Base-by-base conservation (phyloP, 2,113 vertebrate species). In the Macrotus californicus region DNA sequence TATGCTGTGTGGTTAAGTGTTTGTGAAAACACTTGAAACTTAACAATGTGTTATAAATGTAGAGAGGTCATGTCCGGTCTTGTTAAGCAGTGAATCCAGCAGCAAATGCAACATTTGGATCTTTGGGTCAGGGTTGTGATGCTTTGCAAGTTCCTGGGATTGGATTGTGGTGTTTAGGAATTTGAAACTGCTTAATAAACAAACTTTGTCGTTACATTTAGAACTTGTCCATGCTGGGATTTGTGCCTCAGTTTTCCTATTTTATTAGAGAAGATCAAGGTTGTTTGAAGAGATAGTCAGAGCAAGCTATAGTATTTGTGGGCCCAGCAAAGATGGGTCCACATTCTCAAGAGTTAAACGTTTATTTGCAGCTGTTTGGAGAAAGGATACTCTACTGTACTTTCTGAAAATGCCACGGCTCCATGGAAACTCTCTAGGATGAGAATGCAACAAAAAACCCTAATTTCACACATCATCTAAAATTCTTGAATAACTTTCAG, bases 21-120 rank as follows among this genome's bases (percentile, higher is more conserved):
- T 97, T 97, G 54, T 81, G 41, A 85, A 96, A 87, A 95, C 64
- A 70, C 52, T 93, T 94, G 46, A 81, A 76, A 84, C 39, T 90
- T 87, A 76, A 81, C 82, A 75, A 83, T 93, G 64, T 95, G 80
- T 72, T 89, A 50, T 77, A 93, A 70, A 67, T 83, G 39, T 92
- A 81, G 29, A 6, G 36, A 61, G 50, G 24, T 15, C 18, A 12
- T 61, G 24, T 80, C 64, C 95, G 61, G 52, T 73, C 73, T 93
- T 24, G 21, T 66, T 83, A 75, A 64, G 19, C 16, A 76, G 67
- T 7, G 56, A 11, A 82, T 61, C n/a, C 61, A 76, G 46, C 6
- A 91, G 50, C 41, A 82, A 52, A 21, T 89, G 46, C 59, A 56
- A 3, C 43, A 10, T 86, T 80, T 52, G 69, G n/a, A 48, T 67